Base-by-base conservation (phyloP, 2,888 invertebrate species). In the Lasioglossum vierecki region DNA sequence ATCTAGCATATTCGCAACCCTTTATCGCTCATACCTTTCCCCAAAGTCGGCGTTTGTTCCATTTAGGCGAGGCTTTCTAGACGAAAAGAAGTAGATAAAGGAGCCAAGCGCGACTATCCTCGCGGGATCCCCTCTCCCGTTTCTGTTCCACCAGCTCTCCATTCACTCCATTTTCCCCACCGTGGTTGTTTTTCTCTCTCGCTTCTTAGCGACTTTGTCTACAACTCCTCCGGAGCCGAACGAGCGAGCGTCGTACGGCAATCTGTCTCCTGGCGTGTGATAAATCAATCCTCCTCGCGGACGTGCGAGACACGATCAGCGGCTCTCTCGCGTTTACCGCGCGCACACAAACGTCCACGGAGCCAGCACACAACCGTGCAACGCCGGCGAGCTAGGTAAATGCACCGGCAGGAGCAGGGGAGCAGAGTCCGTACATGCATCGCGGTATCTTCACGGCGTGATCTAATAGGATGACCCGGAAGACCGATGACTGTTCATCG, bases 181-280 rank as follows among this genome's bases (percentile, higher is more conserved):
- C 46, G 5, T 8, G n/a, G 46, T 79, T 53, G 79, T 82, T 75
- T 79, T 74, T 81, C 77, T 82, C 82, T 82, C 75, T 83, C 85
- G 76, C 57, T 78, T 82, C 83, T 81, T 82, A 49, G 78, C 85
- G 79, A 80, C 78, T 80, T 74, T 79, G 78, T 83, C 84, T 76
- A 85, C 84, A 83, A 88, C 79, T 89, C 75, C 82, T 80, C 74
- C 79, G 78, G 72, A 82, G 80, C 73, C 85, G 79, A 88, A 87
- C 88, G 77, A 79, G 88, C 86, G 88, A 79, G 88, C 86, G 89
- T 88, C 84, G 90, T 86, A 87, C 88, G 89, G 92, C 91, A 93
- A 94, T 94, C 94, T 92, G 94, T 94, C 94, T 93, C 92, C 83
- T 90, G 91, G 90, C 90, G 90, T 90, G 94, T 93, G 94, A 94